Evolutionary conservation across 2,113 vertebrate genomes (phyloP), one percentile per base, ranked within the genome.

Genomic region (Cyphomyrus discorhynchus): DNA sequence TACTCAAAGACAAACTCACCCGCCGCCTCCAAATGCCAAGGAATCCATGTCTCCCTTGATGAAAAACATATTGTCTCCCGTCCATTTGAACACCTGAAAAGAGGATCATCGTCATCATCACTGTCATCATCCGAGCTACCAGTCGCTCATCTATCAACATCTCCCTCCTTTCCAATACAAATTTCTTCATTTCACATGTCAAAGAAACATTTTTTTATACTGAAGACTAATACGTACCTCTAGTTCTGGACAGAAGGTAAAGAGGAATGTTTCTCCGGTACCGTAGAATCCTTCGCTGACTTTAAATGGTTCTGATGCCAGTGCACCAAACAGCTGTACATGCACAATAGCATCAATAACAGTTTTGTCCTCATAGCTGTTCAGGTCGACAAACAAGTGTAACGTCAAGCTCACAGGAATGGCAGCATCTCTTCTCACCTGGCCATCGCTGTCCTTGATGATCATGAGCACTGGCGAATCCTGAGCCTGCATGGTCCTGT

Each of bases 21-120:
- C 96, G 94, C 96, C 96, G 89, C 97, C 96, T 90, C 96, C 96
- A 92, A 96, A 97, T 89, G 97, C 96, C 93, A 97, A 92, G 50
- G 96, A 96, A 90, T 97, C 97, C 96, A 97, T 96, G 89, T 97
- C 97, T 92, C 97, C 97, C 95, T 97, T 97, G 90, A 97, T 96
- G 92, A 97, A 97, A 92, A 97, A 97, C 97, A 97, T 97, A 90
- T 97, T 97, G 93, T 97, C 97, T 92, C 96, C 97, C 35, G 97
- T 97, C 97, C 97, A 97, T 86, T 96, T 97, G 93, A 97, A 97
- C 91, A 97, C 94, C 97, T 97, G 94, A 17, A 74, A 0, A 2
- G 66, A 31, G 19, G 19, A 47, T 89, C 27, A 17, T 11, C 17
- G 39, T 7, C 24, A 70, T 66, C 42, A 88, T 66, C n/a, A 27